Conservation (phyloP, 1,140 invertebrate species). For the Dreissena rostriformis region DNA sequence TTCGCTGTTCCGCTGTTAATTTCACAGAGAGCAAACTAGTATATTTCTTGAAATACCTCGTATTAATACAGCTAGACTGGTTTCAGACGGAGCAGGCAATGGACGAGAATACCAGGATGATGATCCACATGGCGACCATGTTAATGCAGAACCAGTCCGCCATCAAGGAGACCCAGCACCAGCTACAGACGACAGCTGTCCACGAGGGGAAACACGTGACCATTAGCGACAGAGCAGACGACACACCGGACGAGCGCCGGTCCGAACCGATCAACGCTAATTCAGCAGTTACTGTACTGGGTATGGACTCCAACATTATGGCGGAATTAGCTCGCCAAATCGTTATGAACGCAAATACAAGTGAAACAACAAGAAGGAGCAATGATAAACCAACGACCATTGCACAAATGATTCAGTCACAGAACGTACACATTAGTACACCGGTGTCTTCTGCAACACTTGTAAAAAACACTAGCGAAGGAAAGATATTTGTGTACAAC, state of each 20-base stretch:
- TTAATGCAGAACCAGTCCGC: constrained; percentile 56
- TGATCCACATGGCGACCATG: constrained; percentile 55
- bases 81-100: constrained; percentile 1
- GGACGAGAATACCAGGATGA: constrained; percentile 56
- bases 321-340: constrained; percentile 50
- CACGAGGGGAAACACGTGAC: not conserved
- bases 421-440: constrained; percentile 14
- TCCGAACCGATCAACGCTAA: not conserved
- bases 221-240: not conserved
- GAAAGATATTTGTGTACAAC: constrained; percentile 54
- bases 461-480: constrained; percentile 44
- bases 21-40: not conserved
- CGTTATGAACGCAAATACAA: constrained; percentile 35
- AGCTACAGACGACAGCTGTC: constrained; percentile 21
- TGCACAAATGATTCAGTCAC: constrained; percentile 46
- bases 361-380: not conserved
- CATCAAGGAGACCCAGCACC: constrained; percentile 31
- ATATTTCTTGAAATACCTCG: too few species aligned
- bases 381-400: constrained; percentile 32
- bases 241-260: not conserved
- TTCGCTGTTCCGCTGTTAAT: not conserved
- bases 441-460: not conserved
- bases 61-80: not conserved
- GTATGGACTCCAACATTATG: constrained; percentile 48
- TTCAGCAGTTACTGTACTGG: not conserved